Base-by-base conservation (phyloP, 2,888 invertebrate species). In the Odontothrips loti region DNA sequence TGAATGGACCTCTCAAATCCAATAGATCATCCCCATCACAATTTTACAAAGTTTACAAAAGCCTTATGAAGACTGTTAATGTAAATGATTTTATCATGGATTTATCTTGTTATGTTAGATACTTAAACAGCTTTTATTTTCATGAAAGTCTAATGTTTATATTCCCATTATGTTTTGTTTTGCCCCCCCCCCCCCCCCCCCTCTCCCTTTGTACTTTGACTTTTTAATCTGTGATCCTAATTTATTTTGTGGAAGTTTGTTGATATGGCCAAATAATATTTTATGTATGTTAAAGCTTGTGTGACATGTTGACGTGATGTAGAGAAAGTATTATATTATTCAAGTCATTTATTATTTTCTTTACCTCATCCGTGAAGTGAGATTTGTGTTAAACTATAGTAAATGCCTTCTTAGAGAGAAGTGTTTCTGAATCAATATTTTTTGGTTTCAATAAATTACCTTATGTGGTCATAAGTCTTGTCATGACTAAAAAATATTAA, bases 181-280 rank as follows among this genome's bases (percentile, higher is more conserved):
- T 43, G 2, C 34, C 34, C 34, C 34, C 34, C 34, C 34, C n/a
- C n/a, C n/a, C n/a, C n/a, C n/a, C n/a, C n/a, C n/a, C n/a, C n/a
- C n/a, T n/a, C n/a, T n/a, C n/a, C n/a, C n/a, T 68, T 75, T 75
- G 68, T 75, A 75, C 27, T 75, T 75, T 75, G 68, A 75, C 23
- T 9, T 75, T 27, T 75, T 75, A n/a, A 75, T 75, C 68, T 75
- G 68, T 75, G 68, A 75, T 75, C 68, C n/a, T 75, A 75, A 75
- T 75, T 75, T 75, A 75, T 75, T 75, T 23, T 75, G 68, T 23
- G 68, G 23, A 23, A 10, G 23, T 75, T 75, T 27, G 68, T 75
- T 75, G 68, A 23, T 75, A 27, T 75, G 68, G 68, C 68, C 68
- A 75, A 75, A 75, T 75, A 75, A 75, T 23, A 75, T 75, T 75